Conservation (phyloP, 2,113 vertebrate species). For the human (Homo sapiens) region DNA sequence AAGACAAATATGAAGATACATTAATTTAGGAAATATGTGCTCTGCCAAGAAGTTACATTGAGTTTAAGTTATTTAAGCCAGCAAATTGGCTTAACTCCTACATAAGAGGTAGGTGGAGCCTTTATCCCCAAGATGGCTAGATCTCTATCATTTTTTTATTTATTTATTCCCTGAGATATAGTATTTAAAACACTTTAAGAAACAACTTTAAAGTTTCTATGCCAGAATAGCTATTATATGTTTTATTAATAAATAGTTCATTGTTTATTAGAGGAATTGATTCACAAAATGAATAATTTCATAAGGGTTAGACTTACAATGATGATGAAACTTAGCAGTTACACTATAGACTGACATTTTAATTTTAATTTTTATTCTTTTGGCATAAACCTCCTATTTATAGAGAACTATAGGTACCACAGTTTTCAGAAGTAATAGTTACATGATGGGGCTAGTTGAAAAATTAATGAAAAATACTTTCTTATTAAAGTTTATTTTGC, state of each 20-base stretch:
- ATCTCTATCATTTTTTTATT: neutral
- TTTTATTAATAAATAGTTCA: constrained; percentile 38
- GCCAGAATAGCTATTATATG: neutral
- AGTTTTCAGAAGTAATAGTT: neutral
- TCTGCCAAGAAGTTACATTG: neutral
- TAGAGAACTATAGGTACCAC: neutral
- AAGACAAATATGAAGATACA: neutral
- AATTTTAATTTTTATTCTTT: constrained; percentile 15
- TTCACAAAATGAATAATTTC: neutral
- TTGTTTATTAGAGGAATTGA: constrained; percentile 26
- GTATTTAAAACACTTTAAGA: neutral
- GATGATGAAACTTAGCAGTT: neutral
- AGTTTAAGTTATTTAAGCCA: neutral
- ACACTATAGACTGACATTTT: neutral
- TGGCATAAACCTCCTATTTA: neutral
- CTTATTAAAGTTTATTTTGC: neutral
- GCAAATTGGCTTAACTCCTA: neutral
- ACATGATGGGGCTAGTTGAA: neutral
- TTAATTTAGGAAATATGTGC: neutral
- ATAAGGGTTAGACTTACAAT: neutral
- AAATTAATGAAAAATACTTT: constrained; percentile 44
- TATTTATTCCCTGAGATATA: neutral
- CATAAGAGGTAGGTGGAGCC: neutral
- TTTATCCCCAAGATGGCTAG: neutral
- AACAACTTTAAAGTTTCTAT: neutral